phyloP scores from a whole-genome alignment of 2,113 vertebrate genomes.

The Gambusia affinis region DNA sequence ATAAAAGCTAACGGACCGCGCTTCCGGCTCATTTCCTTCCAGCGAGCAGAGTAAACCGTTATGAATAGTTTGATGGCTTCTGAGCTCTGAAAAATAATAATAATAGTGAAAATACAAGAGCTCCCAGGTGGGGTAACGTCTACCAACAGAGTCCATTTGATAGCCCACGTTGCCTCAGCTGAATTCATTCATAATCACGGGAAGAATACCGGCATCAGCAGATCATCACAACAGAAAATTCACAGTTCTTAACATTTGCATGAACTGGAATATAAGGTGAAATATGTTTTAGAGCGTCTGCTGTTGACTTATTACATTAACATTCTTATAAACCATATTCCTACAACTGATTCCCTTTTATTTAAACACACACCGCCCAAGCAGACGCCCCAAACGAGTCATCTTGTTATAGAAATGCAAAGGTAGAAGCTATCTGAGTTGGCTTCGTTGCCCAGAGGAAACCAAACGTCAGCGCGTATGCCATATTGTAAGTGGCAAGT shows the following conservation, averaged over 20 bases:
- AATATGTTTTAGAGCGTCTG: not conserved
- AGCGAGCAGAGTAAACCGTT: not conserved
- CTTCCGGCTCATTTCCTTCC: not conserved
- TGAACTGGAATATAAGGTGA: not conserved
- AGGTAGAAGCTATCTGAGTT: not conserved
- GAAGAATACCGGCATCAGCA: not conserved
- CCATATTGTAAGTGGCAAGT: not conserved
- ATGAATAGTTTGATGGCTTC: not conserved
- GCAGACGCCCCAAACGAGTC: conserved; percentile 43
- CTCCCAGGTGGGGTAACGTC: not conserved
- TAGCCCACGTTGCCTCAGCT: not conserved
- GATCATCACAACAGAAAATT: not conserved
- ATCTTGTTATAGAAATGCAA: not conserved
- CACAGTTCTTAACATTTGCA: not conserved
- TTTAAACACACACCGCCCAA: conserved; percentile 66
- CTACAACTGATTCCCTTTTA: not conserved
- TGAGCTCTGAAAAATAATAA: not conserved
- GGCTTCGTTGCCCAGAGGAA: not conserved
- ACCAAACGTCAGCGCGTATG: not conserved
- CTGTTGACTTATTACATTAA: not conserved
- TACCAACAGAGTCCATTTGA: not conserved
- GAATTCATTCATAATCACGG: conserved; percentile 39
- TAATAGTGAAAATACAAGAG: not conserved
- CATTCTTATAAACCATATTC: not conserved
- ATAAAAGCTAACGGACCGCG: conserved; percentile 21